Conservation (phyloP, 2,888 invertebrate genomes). For the Azorinus chamasolen region DNA sequence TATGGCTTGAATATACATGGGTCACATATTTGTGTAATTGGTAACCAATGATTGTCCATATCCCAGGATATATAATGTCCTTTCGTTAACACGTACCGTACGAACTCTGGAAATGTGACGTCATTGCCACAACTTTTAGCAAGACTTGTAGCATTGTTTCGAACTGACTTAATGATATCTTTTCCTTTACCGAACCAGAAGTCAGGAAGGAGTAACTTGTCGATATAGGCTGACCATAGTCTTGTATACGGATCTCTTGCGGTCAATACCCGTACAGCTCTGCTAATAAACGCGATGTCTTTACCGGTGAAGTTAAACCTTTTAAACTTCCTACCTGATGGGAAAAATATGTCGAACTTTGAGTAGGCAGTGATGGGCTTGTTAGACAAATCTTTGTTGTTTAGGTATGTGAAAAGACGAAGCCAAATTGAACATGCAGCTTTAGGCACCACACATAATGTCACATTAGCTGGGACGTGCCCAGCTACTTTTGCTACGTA, state of each 20-base stretch:
- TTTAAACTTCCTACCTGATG: no score
- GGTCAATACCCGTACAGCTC: conserved; percentile 59
- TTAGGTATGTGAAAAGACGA: conserved; percentile 65
- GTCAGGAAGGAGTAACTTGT: conserved; percentile 49
- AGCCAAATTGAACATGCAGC: conserved; percentile 75
- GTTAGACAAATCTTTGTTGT: no score
- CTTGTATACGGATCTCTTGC: conserved; percentile 72
- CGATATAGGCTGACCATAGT: conserved; percentile 73
- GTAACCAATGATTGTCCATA: conserved; percentile 72
- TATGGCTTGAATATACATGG: conserved; percentile 67
- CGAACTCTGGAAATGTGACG: conserved; percentile 73
- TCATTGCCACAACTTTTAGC: conserved; percentile 68
- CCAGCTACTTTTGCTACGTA: conserved; percentile 26
- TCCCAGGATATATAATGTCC: conserved; percentile 20
- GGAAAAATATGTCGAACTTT: no score
- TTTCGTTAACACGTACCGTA: conserved; percentile 48
- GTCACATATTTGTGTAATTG: conserved; percentile 67
- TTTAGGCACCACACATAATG: conserved; percentile 73
- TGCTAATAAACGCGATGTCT: conserved; percentile 25
- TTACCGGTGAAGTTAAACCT: neutral
- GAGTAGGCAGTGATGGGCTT: no score
- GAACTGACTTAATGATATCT: neutral
- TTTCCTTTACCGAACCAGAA: no score
- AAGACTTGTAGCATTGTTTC: conserved; percentile 11
- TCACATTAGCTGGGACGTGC: conserved; percentile 19